These are phyloP conservation scores for Phalloptychus januarius DNA, from an alignment of 2,797 vertebrate species.

Conservation along the genomic window DNA sequence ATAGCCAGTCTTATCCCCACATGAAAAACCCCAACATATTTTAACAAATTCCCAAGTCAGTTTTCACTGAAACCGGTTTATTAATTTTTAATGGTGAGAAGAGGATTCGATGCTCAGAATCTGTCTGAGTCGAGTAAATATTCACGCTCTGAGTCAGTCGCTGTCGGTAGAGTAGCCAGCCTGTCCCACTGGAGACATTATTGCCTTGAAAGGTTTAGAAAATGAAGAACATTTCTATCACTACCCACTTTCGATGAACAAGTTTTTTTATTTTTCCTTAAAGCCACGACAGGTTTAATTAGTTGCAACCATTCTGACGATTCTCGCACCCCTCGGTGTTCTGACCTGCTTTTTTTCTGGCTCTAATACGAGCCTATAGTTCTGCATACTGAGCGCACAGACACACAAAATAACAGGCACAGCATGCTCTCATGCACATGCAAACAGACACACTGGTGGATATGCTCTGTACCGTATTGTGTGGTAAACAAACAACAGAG, in stretches of 20 bases:
- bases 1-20: not conserved
- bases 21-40: not conserved
- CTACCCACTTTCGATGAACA: conserved; percentile 30
- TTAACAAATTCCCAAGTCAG: not conserved
- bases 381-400: conserved; percentile 49
- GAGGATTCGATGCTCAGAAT: not conserved
- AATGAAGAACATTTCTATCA: conserved; percentile 25
- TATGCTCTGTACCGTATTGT: conserved; percentile 6
- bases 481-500: conserved; percentile 53
- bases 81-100: not conserved
- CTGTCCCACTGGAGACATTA: conserved; percentile 8
- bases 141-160: not conserved
- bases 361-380: conserved; percentile 53
- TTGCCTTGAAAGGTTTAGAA: conserved; percentile 13
- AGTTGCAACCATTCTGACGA: conserved; percentile 56
- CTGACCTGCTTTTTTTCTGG: conserved; percentile 71
- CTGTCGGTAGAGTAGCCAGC: conserved; percentile 5
- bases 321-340: conserved; percentile 60
- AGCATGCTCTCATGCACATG: conserved; percentile 21
- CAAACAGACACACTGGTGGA: conserved; percentile 23
- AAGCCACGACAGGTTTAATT: conserved; percentile 61
- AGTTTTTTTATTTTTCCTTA: conserved; percentile 39
- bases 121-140: not conserved
- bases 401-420: conserved; percentile 34
- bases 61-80: not conserved